Evolutionary conservation across 2,888 invertebrate species (phyloP).

Genomic region (Argyra leucocephala): DNA sequence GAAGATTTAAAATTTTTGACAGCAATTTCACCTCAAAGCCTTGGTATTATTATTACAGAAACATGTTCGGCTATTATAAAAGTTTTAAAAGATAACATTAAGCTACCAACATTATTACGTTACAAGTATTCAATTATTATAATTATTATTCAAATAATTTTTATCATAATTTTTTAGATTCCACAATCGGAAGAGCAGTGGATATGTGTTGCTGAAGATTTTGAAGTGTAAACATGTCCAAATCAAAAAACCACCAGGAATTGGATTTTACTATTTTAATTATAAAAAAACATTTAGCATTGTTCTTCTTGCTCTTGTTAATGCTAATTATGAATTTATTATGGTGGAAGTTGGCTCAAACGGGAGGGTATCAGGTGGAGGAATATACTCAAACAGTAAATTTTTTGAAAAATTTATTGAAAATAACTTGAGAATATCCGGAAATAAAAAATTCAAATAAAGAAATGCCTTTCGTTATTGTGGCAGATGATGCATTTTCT

Average conservation of each 20-base stretch:
- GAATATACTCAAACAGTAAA: slow-evolving; percentile 9
- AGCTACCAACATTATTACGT: slow-evolving; percentile 8
- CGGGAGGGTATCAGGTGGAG: slow-evolving; percentile 16
- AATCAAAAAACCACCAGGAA: slow-evolving; percentile 19
- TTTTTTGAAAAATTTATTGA: slow-evolving; percentile 11
- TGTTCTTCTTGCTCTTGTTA: slow-evolving; percentile 19
- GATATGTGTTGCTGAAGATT: slow-evolving; percentile 17
- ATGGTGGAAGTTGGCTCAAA: slow-evolving; percentile 16
- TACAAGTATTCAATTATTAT: neutral
- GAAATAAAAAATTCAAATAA: neutral
- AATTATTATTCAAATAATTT: neutral
- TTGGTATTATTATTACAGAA: slow-evolving; percentile 15
- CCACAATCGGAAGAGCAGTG: slow-evolving; percentile 17
- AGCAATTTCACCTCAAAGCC: neutral
- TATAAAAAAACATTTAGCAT: slow-evolving; percentile 22
- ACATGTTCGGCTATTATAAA: slow-evolving; percentile 16
- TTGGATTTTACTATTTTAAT: slow-evolving; percentile 21
- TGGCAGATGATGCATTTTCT: neutral
- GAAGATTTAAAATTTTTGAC: too few relatives aligned
- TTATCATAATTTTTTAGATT: slow-evolving; percentile 13
- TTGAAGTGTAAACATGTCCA: slow-evolving; percentile 21
- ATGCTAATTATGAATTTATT: slow-evolving; percentile 18
- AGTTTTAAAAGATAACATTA: slow-evolving; percentile 16
- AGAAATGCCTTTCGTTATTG: neutral
- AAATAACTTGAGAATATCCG: slow-evolving; percentile 14